A percentile compares a stretch with the other conserved stretches of the same genome.
Evolutionary conservation across 1,140 invertebrate species (phyloP).

Genomic region (Lerema accius): DNA sequence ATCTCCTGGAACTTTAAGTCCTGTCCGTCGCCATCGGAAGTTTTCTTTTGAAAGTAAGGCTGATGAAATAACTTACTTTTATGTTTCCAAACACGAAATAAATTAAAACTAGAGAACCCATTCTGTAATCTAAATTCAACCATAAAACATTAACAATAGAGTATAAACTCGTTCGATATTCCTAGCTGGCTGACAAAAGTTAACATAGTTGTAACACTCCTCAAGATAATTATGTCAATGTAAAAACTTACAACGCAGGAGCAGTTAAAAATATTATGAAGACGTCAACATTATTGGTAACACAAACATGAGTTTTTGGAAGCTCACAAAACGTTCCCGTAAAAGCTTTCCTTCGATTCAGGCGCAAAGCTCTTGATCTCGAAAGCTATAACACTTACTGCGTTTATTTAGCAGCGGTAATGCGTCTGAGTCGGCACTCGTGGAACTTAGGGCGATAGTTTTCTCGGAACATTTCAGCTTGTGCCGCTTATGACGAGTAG

Average conservation of each 20-base stretch:
- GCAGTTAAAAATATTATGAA: no score
- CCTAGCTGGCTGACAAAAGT: no score
- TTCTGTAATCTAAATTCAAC: no score
- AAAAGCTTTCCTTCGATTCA: conserved; percentile 3
- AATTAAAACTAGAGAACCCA: no score
- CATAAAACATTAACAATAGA: no score
- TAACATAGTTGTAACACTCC: no score
- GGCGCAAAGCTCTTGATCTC: conserved; percentile 4
- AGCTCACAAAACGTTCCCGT: conserved; percentile 6
- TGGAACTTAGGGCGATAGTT: neutral
- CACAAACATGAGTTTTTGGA: neutral
- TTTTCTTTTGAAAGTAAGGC: neutral
- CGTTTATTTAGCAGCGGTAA: conserved; percentile 21
- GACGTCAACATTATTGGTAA: no score
- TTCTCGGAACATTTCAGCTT: neutral
- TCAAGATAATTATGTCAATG: no score
- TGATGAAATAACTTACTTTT: neutral
- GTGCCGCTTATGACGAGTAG: neutral
- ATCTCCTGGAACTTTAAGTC: neutral
- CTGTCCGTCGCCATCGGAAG: neutral
- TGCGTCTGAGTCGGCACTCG: conserved; percentile 21
- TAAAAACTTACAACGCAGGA: no score
- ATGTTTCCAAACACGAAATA: neutral
- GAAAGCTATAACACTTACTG: conserved; percentile 21
- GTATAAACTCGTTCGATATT: no score